These are phyloP conservation scores for Neolamprologus sp. DNA, from an alignment of 2,113 vertebrate species.

Conservation along the genomic window DNA sequence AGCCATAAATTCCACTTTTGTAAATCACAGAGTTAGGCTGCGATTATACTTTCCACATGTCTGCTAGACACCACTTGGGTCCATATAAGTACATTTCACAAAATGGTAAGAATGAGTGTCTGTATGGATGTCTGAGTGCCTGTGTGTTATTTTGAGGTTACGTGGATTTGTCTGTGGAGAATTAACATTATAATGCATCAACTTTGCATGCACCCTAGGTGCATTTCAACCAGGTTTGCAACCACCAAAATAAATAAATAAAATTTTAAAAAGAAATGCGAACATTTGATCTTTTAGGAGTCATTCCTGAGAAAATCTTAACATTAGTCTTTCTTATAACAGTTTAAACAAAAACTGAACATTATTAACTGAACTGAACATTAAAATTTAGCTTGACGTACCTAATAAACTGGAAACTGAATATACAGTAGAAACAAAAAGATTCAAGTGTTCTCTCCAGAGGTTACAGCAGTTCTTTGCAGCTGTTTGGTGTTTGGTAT, in stretches of 20 bases:
- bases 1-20: not conserved
- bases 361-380: not conserved
- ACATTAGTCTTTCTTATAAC: not conserved
- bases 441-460: not conserved
- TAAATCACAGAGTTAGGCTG: not conserved
- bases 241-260: not conserved
- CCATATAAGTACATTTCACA: not conserved
- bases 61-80: not conserved
- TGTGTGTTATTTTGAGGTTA: not conserved
- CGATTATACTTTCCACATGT: not conserved
- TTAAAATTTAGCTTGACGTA: not conserved
- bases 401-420: not conserved
- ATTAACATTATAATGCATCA: not conserved
- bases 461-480: slow-evolving; percentile 39
- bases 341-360: not conserved
- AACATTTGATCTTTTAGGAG: not conserved
- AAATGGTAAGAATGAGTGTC: not conserved
- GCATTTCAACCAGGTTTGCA: not conserved
- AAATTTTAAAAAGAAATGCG: accelerated
- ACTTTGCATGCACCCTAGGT: not conserved
- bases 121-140: not conserved
- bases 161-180: not conserved
- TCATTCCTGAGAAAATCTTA: accelerated
- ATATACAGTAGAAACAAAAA: not conserved
- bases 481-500: slow-evolving; percentile 49